Evolutionary conservation across 1,140 invertebrate species (phyloP).

Genomic region (Drosophila ogumai): DNA sequence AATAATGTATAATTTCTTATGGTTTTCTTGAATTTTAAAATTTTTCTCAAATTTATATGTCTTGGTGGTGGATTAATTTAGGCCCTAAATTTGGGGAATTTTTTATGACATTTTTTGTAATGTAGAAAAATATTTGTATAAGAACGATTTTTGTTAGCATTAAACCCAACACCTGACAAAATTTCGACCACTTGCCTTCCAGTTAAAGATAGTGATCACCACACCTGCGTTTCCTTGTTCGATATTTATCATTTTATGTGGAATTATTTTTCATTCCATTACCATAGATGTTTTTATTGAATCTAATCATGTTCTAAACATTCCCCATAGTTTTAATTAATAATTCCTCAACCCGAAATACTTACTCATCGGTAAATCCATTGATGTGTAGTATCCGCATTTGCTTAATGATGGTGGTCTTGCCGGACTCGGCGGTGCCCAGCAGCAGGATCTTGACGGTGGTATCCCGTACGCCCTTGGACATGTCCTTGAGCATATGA

Average conservation of each 20-base stretch:
- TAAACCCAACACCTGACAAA: too few species aligned
- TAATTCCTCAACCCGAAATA: constrained; percentile 13
- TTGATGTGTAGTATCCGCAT: constrained; percentile 92
- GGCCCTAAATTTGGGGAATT: too few species aligned
- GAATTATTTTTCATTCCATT: not conserved
- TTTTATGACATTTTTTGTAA: too few species aligned
- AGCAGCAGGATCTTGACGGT: constrained; percentile 89
- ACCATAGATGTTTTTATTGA: too few species aligned
- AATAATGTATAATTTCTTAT: not conserved
- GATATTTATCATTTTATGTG: not conserved
- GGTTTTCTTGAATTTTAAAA: too few species aligned
- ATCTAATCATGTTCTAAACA: not conserved
- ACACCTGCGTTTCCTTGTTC: not conserved
- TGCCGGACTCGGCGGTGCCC: constrained; percentile 89
- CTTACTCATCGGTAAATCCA: constrained; percentile 89
- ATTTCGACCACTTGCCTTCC: not conserved
- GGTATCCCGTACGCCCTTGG: constrained; percentile 72
- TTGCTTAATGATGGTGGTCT: constrained; percentile 93
- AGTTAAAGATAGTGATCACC: not conserved
- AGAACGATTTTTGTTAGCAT: too few species aligned
- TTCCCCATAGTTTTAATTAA: not conserved
- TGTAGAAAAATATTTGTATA: too few species aligned
- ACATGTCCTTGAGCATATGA: constrained; percentile 68
- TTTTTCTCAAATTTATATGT: too few species aligned
- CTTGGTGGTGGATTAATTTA: too few species aligned